These are phyloP conservation scores for Adelges cooleyi DNA, from an alignment of 1,140 invertebrate species.

Conservation along the genomic window DNA sequence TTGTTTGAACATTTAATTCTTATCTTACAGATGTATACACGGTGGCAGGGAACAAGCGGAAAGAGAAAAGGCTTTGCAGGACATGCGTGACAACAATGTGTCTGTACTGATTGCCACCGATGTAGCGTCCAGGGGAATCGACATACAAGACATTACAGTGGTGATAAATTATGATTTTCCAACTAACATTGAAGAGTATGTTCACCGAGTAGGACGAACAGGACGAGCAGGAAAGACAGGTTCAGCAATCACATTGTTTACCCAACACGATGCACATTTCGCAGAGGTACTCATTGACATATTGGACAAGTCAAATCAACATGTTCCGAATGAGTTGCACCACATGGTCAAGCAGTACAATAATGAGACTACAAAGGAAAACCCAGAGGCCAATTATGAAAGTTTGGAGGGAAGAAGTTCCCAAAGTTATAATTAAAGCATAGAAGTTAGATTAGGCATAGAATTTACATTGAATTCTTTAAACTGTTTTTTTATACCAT, in stretches of 20 bases:
- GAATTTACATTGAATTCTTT: too few species aligned
- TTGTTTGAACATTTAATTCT: not conserved
- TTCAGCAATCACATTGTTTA: conserved; percentile 66
- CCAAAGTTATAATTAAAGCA: too few species aligned
- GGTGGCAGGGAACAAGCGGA: conserved; percentile 75
- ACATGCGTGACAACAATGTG: conserved; percentile 61
- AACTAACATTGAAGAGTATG: conserved; percentile 78
- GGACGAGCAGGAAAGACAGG: conserved; percentile 76
- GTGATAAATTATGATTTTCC: conserved; percentile 91
- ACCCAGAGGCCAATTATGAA: too few species aligned
- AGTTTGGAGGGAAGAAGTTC: too few species aligned
- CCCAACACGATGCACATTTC: conserved; percentile 62
- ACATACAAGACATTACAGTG: conserved; percentile 38
- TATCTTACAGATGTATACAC: conserved; percentile 52
- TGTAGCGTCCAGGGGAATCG: conserved; percentile 80
- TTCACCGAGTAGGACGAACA: conserved; percentile 88
- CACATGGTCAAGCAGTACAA: too few species aligned
- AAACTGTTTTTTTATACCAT: too few species aligned
- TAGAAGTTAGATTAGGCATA: too few species aligned
- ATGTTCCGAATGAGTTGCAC: not conserved
- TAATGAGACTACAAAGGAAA: too few species aligned
- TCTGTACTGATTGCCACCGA: conserved; percentile 84
- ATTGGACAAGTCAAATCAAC: conserved; percentile 52
- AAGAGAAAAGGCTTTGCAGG: conserved; percentile 69
- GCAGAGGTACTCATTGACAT: conserved; percentile 70